Percentiles rank a stretch among this genome's conserved stretches.
phyloP scores from a whole-genome alignment of 1,140 invertebrate species.

The Ceratina calcarata region DNA sequence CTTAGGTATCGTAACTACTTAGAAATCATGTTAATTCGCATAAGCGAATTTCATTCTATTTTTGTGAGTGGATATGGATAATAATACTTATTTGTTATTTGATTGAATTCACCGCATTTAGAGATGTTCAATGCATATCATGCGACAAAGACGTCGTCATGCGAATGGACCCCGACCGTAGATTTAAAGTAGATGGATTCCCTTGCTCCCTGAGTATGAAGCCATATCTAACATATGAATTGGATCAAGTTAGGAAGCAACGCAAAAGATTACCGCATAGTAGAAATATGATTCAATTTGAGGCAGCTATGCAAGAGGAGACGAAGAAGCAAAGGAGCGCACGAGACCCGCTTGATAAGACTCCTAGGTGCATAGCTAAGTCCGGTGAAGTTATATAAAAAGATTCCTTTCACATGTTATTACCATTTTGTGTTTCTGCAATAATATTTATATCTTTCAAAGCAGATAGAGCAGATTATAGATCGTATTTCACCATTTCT shows the following conservation, averaged over 20 bases:
- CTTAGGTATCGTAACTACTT: constrained; percentile 76
- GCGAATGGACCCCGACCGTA: constrained; percentile 81
- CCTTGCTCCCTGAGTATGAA: constrained; percentile 80
- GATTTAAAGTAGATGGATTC: constrained; percentile 77
- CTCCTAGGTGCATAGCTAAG: constrained; percentile 48
- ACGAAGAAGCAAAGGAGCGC: constrained; percentile 44
- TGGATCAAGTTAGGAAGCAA: constrained; percentile 83
- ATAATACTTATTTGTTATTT: neutral
- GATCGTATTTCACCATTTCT: too few species aligned
- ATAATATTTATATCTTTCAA: too few species aligned
- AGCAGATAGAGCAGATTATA: too few species aligned
- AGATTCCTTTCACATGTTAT: neutral
- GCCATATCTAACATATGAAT: constrained; percentile 85
- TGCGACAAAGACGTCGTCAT: constrained; percentile 87
- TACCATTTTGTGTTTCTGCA: too few species aligned
- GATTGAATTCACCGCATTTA: constrained; percentile 60
- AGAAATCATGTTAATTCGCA: neutral
- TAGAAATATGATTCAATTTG: constrained; percentile 76
- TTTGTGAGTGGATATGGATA: too few species aligned
- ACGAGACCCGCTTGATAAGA: constrained; percentile 41
- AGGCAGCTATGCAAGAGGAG: constrained; percentile 69
- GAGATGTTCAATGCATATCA: constrained; percentile 87
- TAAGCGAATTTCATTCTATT: neutral
- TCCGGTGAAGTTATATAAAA: neutral
- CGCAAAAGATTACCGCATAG: constrained; percentile 75